Conservation (phyloP, 2,888 invertebrate species). For the Eustalomyia histrio region DNA sequence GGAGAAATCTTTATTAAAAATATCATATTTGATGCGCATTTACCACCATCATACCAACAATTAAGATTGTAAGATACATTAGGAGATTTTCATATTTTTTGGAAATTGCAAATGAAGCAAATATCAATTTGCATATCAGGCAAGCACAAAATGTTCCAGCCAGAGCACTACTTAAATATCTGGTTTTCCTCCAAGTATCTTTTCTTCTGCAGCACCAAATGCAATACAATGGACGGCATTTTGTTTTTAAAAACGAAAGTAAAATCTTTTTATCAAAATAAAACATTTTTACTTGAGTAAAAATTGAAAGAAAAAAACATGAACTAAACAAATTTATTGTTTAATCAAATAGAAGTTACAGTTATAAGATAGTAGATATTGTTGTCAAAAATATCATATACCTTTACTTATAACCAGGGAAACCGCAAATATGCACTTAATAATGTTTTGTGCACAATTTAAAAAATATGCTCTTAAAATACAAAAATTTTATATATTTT, state of each 20-base stretch:
- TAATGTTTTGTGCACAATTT: too few relatives aligned
- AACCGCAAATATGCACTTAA: too few relatives aligned
- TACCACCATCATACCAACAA: conserved; percentile 60
- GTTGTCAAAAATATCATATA: too few relatives aligned
- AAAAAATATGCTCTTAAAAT: too few relatives aligned
- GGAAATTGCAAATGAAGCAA: conserved; percentile 67
- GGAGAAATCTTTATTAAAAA: not conserved
- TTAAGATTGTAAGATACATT: conserved; percentile 56
- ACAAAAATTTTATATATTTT: too few relatives aligned
- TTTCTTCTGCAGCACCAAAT: conserved; percentile 66
- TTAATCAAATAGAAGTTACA: too few relatives aligned
- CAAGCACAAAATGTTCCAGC: conserved; percentile 70
- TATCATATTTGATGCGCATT: not conserved
- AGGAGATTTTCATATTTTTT: conserved; percentile 56
- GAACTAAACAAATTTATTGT: too few relatives aligned
- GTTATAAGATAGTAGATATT: too few relatives aligned
- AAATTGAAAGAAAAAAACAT: too few relatives aligned
- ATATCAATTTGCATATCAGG: conserved; percentile 72
- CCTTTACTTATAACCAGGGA: too few relatives aligned
- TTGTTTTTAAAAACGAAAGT: conserved; percentile 50
- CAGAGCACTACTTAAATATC: conserved; percentile 68
- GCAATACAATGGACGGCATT: conserved; percentile 67
- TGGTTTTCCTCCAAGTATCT: conserved; percentile 55
- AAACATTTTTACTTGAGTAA: conserved; percentile 51
- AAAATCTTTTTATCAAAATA: conserved; percentile 65